Percentiles rank a stretch among this genome's conserved stretches.
These are phyloP conservation scores for Merops nubicus DNA, from an alignment of 2,113 vertebrate genomes.

Conservation along the genomic window DNA sequence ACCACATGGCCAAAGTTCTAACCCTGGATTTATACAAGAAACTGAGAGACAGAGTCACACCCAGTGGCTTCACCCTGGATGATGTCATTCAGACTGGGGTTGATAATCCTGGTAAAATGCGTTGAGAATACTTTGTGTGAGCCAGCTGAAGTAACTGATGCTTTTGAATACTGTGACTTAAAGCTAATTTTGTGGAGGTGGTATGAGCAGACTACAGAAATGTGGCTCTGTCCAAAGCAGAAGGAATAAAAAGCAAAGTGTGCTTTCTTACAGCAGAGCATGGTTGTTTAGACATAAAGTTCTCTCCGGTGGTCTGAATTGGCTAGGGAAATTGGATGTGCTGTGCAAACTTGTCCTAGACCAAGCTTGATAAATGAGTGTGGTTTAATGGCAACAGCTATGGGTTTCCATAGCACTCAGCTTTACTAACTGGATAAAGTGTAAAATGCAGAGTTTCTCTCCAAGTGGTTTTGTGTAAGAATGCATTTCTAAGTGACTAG, in stretches of 20 bases:
- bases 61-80: constrained; percentile 82
- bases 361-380: background rate
- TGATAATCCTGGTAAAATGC: constrained; percentile 86
- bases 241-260: background rate
- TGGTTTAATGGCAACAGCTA: constrained; percentile 24
- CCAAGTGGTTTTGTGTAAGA: background rate
- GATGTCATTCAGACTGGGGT: constrained; percentile 84
- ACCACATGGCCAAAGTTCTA: constrained; percentile 82
- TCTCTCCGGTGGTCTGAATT: background rate
- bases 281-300: constrained; percentile 3
- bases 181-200: constrained; percentile 34
- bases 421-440: background rate
- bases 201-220: background rate
- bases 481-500: constrained; percentile 26
- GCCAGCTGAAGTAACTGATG: constrained; percentile 49
- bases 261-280: constrained; percentile 29
- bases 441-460: background rate
- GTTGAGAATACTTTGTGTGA: constrained; percentile 36
- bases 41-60: constrained; percentile 72
- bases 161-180: constrained; percentile 40
- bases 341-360: constrained; percentile 33
- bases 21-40: constrained; percentile 76
- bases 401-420: background rate
- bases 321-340: constrained; percentile 18
- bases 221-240: background rate